Base-by-base conservation (phyloP, 2,888 invertebrate genomes). In the Masnerella sp. region DNA sequence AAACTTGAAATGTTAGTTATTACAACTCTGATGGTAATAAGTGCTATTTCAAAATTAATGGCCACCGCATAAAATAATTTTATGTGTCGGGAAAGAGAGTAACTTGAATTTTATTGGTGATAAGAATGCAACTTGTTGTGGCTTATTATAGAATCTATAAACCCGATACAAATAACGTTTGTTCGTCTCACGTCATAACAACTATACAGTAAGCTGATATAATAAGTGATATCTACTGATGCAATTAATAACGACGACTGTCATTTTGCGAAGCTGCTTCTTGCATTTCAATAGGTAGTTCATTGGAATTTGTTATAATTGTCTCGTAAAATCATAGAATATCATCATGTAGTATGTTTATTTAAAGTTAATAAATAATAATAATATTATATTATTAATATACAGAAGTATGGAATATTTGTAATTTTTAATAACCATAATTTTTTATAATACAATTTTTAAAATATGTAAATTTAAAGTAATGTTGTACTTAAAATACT, bases 231-330 rank as follows among this genome's bases (percentile, higher is more conserved):
- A 62, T 51, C 45, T 64, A 28, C 15, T 34, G 43, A 54, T 64
- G 38, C 51, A 64, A 64, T 64, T 52, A 64, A 45, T 45, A 34
- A 43, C 28, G 12, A 28, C 54, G 54, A 52, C 45, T 62, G 22
- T 64, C 28, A 25, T 14, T 25, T 9, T 38, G 38, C 11, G 38
- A 45, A 42, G 42, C 20, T 15, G 30, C 51, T 51, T 32, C 22
- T 22, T 62, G 25, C 9, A 20, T 45, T 59, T 15, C 58, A 45
- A 22, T 36, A 59, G 30, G 32, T 43, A 20, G 22, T 20, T 25
- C 22, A 36, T 36, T 4, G 11, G 7, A 22, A 22, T 7, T 22
- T 22, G 22, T n/a, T n/a, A n/a, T n/a, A n/a, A n/a, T n/a, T n/a
- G n/a, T n/a, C n/a, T n/a, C n/a, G n/a, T n/a, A n/a, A n/a, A n/a